Conservation (phyloP, 2,113 vertebrate genomes). For the Thomomys bottae region DNA sequence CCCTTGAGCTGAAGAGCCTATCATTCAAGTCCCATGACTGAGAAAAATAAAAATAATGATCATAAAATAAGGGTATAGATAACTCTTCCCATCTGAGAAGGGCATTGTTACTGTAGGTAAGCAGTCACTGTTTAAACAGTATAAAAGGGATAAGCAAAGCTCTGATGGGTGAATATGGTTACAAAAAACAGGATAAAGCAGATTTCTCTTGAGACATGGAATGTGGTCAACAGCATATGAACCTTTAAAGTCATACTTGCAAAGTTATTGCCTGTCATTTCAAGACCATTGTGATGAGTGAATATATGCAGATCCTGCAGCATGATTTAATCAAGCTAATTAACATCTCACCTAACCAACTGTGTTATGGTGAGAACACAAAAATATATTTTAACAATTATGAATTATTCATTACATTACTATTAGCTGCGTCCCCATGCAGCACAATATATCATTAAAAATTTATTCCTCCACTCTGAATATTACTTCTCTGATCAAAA, state of each 20-base stretch:
- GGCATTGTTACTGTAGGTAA: not conserved
- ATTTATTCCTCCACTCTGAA: not conserved
- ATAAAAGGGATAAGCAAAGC: not conserved
- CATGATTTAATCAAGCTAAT: not conserved
- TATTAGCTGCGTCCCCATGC: not conserved
- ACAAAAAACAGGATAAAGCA: not conserved
- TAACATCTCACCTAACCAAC: not conserved
- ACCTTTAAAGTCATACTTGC: not conserved
- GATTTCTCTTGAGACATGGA: not conserved
- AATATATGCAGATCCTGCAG: not conserved
- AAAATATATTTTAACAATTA: too few relatives aligned
- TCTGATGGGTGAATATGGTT: too few relatives aligned
- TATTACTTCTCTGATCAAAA: not conserved
- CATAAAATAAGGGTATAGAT: not conserved
- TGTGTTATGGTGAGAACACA: too few relatives aligned
- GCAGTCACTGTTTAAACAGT: not conserved
- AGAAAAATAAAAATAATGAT: too few relatives aligned
- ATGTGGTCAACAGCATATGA: too few relatives aligned
- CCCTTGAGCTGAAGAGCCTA: too few relatives aligned
- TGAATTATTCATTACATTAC: not conserved
- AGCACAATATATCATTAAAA: not conserved
- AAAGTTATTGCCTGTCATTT: not conserved
- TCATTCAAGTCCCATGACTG: too few relatives aligned
- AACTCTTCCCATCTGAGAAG: not conserved
- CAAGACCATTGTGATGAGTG: not conserved